Conservation (phyloP, 1,140 invertebrate species). For the Uloborus diversus region DNA sequence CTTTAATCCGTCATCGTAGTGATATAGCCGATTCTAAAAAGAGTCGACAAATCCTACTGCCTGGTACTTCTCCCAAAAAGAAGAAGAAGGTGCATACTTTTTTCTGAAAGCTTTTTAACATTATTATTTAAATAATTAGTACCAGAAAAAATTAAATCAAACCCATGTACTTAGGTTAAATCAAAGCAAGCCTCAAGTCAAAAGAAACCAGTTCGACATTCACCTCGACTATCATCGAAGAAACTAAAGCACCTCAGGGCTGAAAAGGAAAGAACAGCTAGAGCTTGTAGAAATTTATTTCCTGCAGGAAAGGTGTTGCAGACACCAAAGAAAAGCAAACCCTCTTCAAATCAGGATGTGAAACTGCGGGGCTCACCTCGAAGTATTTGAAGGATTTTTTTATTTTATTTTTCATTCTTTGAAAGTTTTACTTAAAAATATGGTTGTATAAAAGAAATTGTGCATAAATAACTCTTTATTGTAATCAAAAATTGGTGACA, state of each 20-base stretch:
- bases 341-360: neutral
- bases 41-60: neutral
- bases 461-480: conserved; percentile 13
- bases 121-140: neutral
- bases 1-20: neutral
- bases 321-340: neutral
- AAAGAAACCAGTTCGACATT: conserved; percentile 27
- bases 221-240: conserved; percentile 21
- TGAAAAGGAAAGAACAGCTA: neutral
- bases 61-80: neutral
- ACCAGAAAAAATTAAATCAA: neutral
- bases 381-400: conserved; percentile 10
- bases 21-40: neutral
- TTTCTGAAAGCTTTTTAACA: neutral
- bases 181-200: neutral
- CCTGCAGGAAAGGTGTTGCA: neutral
- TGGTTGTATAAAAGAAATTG: conserved; percentile 23
- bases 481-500: neutral
- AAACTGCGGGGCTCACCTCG: neutral
- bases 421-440: conserved; percentile 1
- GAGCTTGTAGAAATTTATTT: conserved; percentile 28
- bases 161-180: neutral
- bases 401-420: neutral
- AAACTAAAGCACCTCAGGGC: neutral
- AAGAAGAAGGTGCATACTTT: neutral